These are phyloP conservation scores for Gallinago nigripennis DNA, from an alignment of 2,797 vertebrate genomes.

Conservation along the genomic window DNA sequence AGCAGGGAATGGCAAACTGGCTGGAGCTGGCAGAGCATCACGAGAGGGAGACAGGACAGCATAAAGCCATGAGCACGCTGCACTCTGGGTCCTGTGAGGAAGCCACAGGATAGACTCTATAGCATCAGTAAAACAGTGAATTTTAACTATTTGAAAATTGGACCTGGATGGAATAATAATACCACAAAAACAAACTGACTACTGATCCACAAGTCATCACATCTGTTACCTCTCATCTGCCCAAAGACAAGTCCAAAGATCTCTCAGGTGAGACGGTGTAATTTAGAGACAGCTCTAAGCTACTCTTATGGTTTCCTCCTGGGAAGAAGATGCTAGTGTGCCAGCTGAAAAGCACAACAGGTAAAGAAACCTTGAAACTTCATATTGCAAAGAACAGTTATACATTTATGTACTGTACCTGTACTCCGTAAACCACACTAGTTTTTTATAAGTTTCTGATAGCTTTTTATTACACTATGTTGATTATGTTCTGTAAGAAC, in stretches of 20 bases:
- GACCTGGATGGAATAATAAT: neutral
- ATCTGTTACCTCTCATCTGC: neutral
- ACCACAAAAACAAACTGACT: neutral
- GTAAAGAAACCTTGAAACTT: neutral
- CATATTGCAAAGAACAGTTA: neutral
- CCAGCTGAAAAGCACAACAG: neutral
- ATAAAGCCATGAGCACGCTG: neutral
- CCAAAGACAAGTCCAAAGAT: neutral
- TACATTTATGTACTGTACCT: neutral
- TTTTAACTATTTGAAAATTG: neutral
- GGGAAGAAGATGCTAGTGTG: neutral
- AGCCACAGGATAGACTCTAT: neutral
- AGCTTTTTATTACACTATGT: neutral
- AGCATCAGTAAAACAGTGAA: neutral
- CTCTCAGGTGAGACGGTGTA: neutral
- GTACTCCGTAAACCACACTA: neutral
- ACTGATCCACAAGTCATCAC: neutral
- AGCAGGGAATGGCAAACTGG: neutral
- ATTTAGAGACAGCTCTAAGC: neutral
- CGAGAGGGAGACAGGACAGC: neutral
- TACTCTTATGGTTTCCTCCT: neutral
- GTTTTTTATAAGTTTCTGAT: neutral
- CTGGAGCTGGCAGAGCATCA: neutral
- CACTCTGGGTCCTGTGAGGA: neutral
- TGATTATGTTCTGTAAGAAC: neutral